Base-by-base conservation (phyloP, 1,140 invertebrate genomes). In the Aplysia californica region DNA sequence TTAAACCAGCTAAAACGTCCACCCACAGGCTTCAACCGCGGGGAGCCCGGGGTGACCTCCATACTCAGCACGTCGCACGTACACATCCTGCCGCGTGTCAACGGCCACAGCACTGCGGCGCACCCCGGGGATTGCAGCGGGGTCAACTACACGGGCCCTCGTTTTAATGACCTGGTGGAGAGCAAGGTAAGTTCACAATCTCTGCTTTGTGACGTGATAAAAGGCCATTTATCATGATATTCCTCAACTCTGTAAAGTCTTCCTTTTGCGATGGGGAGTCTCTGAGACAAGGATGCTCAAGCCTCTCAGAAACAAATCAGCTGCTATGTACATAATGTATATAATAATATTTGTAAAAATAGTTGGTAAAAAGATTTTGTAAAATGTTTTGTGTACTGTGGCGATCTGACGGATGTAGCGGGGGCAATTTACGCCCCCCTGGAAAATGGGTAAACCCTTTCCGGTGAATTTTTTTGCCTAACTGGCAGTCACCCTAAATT, bases 61-160 rank as follows among this genome's bases (percentile, higher is more conserved):
- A 89, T 98, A 44, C 87, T 98, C 84, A 95, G 97, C 85, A 96
- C 96, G 83, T 96, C 95, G 0, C 92, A 96, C 75, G 95, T 98
- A 79, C 96, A 98, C 86, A 94, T 98, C 80, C 92, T 98, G 90
- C 96, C 96, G 2, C 95, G 95, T 3, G 74, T 90, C 35, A 90
- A 89, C 61, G 95, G 97, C 0, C 96, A 98, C 86, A 96, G 96
- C 2, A 96, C 95, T 86, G 94, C 96, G 78, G 95, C 96, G 0
- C 93, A 93, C 79, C 95, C 97, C 89, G 96, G 96, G 68, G 93
- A 93, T 64, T 98, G 96, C 85, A 94, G 95, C 77, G 95, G 95
- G 58, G 93, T 94, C 23, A 93, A 94, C 86, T 96, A 85, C 74
- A 80, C 31, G 20, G 81, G 80, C n/a, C 95, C 87, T 93, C 95